These are phyloP conservation scores for Gasteruption jaculator DNA, from an alignment of 2,888 invertebrate genomes.

Conservation along the genomic window DNA sequence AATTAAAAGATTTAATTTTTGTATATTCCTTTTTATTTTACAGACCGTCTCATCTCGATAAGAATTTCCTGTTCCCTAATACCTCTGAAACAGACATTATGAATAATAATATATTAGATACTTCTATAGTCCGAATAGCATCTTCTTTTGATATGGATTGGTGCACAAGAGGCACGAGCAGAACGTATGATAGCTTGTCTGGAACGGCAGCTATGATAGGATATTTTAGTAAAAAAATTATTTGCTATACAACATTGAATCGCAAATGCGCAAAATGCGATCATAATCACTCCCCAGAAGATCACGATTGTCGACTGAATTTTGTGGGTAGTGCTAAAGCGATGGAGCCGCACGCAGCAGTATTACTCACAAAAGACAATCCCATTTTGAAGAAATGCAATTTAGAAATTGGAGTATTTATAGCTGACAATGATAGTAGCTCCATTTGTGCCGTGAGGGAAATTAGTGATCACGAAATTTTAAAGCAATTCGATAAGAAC, in stretches of 20 bases:
- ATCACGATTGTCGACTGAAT: slow-evolving; percentile 27
- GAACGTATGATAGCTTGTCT: slow-evolving; percentile 24
- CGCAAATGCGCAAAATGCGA: slow-evolving; percentile 24
- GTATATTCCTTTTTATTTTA: no score
- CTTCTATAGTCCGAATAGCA: slow-evolving; percentile 13
- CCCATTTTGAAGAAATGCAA: slow-evolving; percentile 14
- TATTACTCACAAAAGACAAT: slow-evolving; percentile 17
- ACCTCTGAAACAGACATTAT: no score
- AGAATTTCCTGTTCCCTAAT: no score
- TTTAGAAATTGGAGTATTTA: slow-evolving; percentile 21
- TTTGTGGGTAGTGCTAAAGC: no score
- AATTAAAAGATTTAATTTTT: no score
- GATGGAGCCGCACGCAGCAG: slow-evolving; percentile 26
- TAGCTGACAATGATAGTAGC: slow-evolving; percentile 25
- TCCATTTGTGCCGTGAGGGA: slow-evolving; percentile 22
- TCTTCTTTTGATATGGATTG: slow-evolving; percentile 21
- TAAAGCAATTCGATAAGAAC: slow-evolving; percentile 25
- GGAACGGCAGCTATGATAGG: slow-evolving; percentile 23
- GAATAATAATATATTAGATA: no score
- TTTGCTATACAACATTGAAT: slow-evolving; percentile 19
- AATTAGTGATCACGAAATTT: slow-evolving; percentile 18
- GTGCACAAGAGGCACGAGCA: slow-evolving; percentile 22
- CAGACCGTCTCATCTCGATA: no score
- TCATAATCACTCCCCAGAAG: slow-evolving; percentile 14
- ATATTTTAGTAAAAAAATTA: slow-evolving; percentile 22